Conservation (phyloP, 2,113 vertebrate species). For the Aleadryas rufinucha region DNA sequence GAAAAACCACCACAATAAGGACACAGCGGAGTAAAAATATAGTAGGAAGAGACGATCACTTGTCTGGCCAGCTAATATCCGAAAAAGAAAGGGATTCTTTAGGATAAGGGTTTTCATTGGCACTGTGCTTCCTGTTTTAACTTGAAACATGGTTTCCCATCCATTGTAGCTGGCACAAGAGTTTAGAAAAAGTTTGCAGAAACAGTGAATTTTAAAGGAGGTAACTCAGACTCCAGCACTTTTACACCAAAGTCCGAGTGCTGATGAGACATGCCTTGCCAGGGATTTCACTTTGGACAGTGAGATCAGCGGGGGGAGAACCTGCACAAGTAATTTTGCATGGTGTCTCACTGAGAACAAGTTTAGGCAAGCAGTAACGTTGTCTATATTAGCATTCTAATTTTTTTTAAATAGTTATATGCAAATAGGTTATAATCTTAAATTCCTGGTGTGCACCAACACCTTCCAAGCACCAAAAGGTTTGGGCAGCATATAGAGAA, state of each 20-base stretch:
- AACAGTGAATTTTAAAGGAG: background rate
- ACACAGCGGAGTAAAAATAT: background rate
- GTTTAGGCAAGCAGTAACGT: background rate
- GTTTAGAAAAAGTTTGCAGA: background rate
- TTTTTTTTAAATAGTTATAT: background rate
- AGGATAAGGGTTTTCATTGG: background rate
- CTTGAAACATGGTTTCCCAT: background rate
- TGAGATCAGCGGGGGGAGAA: background rate
- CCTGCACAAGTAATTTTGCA: background rate
- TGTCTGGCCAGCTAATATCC: background rate
- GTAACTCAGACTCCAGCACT: background rate
- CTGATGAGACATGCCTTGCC: background rate
- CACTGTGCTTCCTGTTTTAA: background rate
- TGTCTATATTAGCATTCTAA: background rate
- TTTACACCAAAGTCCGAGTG: accelerated
- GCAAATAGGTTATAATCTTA: background rate
- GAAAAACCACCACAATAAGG: background rate
- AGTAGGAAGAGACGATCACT: background rate
- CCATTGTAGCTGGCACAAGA: background rate
- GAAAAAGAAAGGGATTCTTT: background rate
- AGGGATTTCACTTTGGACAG: background rate
- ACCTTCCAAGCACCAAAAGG: background rate
- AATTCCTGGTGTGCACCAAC: background rate
- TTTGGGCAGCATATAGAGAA: background rate
- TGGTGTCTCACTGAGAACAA: background rate